Base-by-base conservation (phyloP, 1,140 invertebrate species). In the Solenopsis invicta region DNA sequence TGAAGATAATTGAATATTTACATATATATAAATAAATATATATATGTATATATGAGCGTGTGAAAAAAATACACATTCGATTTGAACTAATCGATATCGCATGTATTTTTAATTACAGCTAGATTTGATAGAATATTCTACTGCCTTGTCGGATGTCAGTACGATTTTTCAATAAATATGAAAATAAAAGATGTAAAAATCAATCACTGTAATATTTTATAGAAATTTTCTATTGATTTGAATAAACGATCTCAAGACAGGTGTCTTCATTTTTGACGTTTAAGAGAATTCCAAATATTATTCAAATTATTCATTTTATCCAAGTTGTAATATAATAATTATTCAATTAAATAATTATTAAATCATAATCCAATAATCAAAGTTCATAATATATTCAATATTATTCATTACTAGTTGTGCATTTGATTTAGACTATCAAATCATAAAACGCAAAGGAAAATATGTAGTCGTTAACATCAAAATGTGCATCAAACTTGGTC, bases 1-100 rank as follows among this genome's bases (percentile, higher is more conserved):
- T 24, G 93, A 93, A 45, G 94, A 95, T 69, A 92, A 94, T 89
- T 94, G 77, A 93, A 87, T 12, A 41, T 74, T 50, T 41, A 61
- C 13, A 61, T 12, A 61, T 24, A 72, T 54, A 74, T n/a, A 85
- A 61, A 29, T 29, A 29, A 0, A 29, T n/a, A 62, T 29, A 41
- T n/a, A 64, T n/a, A 37, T 62, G 21, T 54, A 29, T 34, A 72
- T 54, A 56, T n/a, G 81, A 66, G 41, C n/a, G 37, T 66, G 62
- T 66, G 34, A 66, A 12, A 59, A 86, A 89, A 88, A 56, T 45
- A 48, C 4, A 52, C 16, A 54, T 86, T 64, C 66, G 78, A 82
- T 56, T 72, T 2, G 29, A 75, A 59, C 6, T 59, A 21, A 76
- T 52, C 61, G 9, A 87, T 87, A 54, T 69, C 13, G 34, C 50